phyloP scores from a whole-genome alignment of 2,888 invertebrate genomes.

The Crossocerus cetratus region DNA sequence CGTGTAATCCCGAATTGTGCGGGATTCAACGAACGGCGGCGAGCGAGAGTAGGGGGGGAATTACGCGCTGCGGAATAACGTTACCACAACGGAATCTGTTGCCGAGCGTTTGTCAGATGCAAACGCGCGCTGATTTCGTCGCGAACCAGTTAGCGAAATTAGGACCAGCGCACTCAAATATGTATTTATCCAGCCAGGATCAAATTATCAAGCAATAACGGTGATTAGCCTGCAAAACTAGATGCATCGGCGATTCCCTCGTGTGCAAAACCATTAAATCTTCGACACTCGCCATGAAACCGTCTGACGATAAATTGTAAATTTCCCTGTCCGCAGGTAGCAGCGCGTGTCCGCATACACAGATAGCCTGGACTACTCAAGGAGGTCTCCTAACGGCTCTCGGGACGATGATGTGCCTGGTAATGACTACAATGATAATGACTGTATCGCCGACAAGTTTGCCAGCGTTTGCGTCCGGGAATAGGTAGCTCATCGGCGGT shows the following conservation, averaged over 20 bases:
- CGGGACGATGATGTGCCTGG: constrained; percentile 30
- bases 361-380: constrained; percentile 39
- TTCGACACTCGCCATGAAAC: no score
- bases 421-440: constrained; percentile 41
- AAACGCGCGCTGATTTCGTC: no score
- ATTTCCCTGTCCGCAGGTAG: constrained; percentile 22
- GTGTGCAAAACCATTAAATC: no score
- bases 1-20: constrained; percentile 2
- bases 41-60: background rate
- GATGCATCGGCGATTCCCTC: no score
- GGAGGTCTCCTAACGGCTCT: constrained; percentile 31
- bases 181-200: no score
- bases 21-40: constrained; percentile 2
- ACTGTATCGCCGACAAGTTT: constrained; percentile 16
- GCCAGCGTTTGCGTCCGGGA: constrained; percentile 9
- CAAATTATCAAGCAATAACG: no score
- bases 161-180: no score
- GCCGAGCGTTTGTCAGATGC: background rate
- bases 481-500: constrained; percentile 62
- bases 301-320: background rate
- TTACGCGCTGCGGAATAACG: constrained; percentile 2
- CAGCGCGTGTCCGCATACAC: constrained; percentile 22
- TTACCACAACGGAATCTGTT: constrained; percentile 1
- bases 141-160: no score
- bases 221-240: no score